Evolutionary conservation across 2,797 vertebrate genomes (phyloP).

Genomic region (Tamandua tetradactyla): DNA sequence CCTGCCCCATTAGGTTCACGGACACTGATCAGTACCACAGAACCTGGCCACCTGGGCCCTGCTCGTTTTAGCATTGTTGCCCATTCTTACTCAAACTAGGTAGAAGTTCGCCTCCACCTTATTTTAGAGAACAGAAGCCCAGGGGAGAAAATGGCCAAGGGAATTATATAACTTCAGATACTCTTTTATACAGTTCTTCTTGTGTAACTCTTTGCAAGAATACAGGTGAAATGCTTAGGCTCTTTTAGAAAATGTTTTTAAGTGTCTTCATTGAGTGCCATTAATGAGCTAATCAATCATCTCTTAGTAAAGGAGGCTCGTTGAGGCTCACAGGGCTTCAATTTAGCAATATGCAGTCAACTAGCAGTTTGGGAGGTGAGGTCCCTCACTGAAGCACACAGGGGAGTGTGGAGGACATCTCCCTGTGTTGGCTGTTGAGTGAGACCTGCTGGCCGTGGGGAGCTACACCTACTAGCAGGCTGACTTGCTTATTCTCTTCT

Average conservation of each 20-base stretch:
- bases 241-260: slow-evolving; percentile 56
- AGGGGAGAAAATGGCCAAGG: neutral
- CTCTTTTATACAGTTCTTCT: too few relatives aligned
- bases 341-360: slow-evolving; percentile 52
- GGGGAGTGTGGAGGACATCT: too few relatives aligned
- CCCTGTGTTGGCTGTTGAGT: too few relatives aligned
- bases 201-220: neutral
- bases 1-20: neutral
- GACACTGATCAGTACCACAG: neutral
- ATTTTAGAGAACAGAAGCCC: neutral
- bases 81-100: neutral
- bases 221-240: neutral
- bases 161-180: too few relatives aligned
- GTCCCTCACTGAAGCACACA: too few relatives aligned
- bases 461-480: too few relatives aligned
- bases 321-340: slow-evolving; percentile 52
- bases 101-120: slow-evolving; percentile 2
- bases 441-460: too few relatives aligned
- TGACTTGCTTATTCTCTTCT: too few relatives aligned
- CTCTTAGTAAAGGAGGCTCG: slow-evolving; percentile 63
- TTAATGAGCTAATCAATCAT: slow-evolving; percentile 77
- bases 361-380: slow-evolving; percentile 46
- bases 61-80: neutral
- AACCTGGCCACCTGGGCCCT: neutral
- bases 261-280: slow-evolving; percentile 42